phyloP scores from a whole-genome alignment of 1,140 invertebrate species.

The Habropoda laboriosa region DNA sequence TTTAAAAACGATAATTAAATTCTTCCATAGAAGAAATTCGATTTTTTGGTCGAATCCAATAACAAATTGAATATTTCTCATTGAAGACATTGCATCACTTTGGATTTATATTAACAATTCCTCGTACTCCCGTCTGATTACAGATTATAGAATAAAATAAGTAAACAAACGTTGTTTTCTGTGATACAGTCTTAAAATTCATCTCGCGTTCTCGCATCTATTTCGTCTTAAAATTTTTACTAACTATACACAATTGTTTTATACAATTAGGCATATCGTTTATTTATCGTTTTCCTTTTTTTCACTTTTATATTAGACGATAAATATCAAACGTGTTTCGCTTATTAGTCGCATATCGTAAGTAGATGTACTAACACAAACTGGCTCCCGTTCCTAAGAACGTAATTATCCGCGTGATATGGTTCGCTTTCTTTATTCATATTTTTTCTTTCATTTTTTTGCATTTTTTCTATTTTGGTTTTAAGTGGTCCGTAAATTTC shows the following conservation, averaged over 20 bases:
- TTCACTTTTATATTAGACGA: not conserved
- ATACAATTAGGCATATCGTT: constrained; percentile 40
- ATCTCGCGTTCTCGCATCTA: not conserved
- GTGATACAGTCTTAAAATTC: constrained; percentile 34
- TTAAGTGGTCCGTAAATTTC: constrained; percentile 45
- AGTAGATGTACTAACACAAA: constrained; percentile 27
- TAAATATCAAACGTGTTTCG: constrained; percentile 21
- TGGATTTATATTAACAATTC: not conserved
- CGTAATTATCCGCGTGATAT: constrained; percentile 45
- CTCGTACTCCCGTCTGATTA: not conserved
- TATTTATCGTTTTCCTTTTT: not conserved
- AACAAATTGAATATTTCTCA: not conserved
- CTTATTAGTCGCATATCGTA: not conserved
- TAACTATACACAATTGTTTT: constrained; percentile 22
- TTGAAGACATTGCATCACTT: not conserved
- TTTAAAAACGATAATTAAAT: not conserved
- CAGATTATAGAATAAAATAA: constrained; percentile 6
- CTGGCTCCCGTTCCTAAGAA: constrained; percentile 14
- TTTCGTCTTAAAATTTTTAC: constrained; percentile 8
- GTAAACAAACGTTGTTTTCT: constrained; percentile 1
- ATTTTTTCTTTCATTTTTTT: not conserved
- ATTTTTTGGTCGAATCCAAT: not conserved
- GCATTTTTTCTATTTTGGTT: not conserved
- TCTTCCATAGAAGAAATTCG: not conserved
- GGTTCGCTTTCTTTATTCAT: constrained; percentile 17